A percentile compares a stretch with the other conserved stretches of the same genome.
These are phyloP conservation scores for Prinia subflava DNA, from an alignment of 2,113 vertebrate genomes.

Conservation along the genomic window DNA sequence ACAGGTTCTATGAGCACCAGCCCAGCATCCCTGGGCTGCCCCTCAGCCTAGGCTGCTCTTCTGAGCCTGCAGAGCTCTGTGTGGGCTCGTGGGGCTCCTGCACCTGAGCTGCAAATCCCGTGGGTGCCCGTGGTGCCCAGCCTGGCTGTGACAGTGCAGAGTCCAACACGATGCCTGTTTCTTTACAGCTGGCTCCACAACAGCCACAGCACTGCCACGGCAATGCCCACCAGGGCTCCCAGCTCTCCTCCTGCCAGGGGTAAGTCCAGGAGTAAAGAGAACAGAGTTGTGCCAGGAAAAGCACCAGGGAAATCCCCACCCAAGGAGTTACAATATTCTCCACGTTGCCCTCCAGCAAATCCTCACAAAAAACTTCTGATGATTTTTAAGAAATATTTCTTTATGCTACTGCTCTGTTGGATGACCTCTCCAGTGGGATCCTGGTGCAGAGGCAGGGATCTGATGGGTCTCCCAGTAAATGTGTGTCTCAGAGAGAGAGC, in stretches of 20 bases:
- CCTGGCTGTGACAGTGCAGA: neutral
- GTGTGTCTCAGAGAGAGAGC: neutral
- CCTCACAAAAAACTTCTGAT: neutral
- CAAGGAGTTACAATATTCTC: neutral
- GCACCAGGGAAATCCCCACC: neutral
- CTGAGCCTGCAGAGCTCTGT: neutral
- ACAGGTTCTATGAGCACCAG: neutral
- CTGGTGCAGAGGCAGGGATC: neutral
- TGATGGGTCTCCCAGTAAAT: neutral
- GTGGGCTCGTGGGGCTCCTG: neutral
- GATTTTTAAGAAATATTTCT: neutral
- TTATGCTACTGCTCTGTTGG: neutral
- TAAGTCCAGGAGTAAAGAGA: neutral
- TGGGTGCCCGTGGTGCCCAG: rapidly evolving
- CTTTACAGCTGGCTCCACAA: neutral
- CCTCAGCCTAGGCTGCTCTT: neutral
- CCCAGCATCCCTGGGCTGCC: neutral
- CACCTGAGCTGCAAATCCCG: neutral
- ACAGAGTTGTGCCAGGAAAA: neutral
- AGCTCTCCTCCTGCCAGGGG: neutral
- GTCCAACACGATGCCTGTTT: rapidly evolving
- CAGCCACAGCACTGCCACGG: neutral
- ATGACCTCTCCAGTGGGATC: neutral
- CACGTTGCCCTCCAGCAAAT: neutral
- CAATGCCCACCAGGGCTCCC: neutral